These are phyloP conservation scores for Albula goreensis DNA, from an alignment of 2,113 vertebrate species.

Conservation along the genomic window DNA sequence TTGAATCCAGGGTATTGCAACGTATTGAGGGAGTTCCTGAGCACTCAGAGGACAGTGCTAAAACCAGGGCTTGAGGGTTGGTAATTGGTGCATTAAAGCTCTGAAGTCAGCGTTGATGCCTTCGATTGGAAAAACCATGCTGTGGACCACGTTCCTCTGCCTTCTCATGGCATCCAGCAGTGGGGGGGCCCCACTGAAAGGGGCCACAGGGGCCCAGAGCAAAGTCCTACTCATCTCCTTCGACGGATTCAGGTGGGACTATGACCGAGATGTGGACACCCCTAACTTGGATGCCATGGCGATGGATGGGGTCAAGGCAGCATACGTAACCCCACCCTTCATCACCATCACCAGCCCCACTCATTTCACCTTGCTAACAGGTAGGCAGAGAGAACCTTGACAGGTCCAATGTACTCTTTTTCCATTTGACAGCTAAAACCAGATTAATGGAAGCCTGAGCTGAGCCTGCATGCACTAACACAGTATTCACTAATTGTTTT, in stretches of 20 bases:
- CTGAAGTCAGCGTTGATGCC: not conserved
- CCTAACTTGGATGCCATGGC: slow-evolving; percentile 82
- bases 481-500: not conserved
- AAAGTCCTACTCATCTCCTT: slow-evolving; percentile 88
- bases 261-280: slow-evolving; percentile 85
- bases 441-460: not conserved
- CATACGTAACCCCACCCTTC: slow-evolving; percentile 83
- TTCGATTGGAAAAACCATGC: slow-evolving; percentile 39
- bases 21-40: no score
- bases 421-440: not conserved
- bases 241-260: slow-evolving; percentile 90
- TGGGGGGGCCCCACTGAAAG: not conserved
- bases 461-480: not conserved
- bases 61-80: no score
- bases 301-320: slow-evolving; percentile 78
- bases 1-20: no score
- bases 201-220: slow-evolving; percentile 6
- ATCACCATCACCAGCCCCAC: slow-evolving; percentile 84
- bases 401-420: not conserved
- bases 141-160: slow-evolving; percentile 36
- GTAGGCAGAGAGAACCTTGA: slow-evolving; percentile 56
- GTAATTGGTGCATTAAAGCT: not conserved
- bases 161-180: slow-evolving; percentile 22
- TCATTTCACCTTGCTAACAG: slow-evolving; percentile 91
- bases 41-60: no score